A percentile compares a stretch with the other conserved stretches of the same genome.
Conservation (phyloP, 2,797 vertebrate genomes). For the Microcaecilia unicolor region DNA sequence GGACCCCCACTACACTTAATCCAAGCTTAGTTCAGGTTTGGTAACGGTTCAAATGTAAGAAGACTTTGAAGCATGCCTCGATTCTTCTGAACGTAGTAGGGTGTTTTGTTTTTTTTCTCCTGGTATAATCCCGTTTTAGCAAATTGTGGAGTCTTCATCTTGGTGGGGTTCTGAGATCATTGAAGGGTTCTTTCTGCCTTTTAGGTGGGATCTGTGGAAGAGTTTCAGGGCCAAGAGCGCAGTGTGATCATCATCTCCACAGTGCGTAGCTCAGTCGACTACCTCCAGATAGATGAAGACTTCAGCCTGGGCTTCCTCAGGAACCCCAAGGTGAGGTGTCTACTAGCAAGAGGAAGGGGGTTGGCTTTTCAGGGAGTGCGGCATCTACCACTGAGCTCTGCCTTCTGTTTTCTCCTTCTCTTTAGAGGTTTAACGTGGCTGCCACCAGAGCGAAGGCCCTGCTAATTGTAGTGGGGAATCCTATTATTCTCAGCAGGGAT, state of each 20-base stretch:
- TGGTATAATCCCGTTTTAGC: no score
- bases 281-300: constrained; percentile 52
- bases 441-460: constrained; percentile 84
- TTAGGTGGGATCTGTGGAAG: constrained; percentile 88
- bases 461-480: constrained; percentile 86
- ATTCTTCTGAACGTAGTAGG: no score
- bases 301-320: constrained; percentile 85
- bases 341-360: not conserved
- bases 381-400: not conserved
- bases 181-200: not conserved
- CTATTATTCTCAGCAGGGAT: constrained; percentile 64
- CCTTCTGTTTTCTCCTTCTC: not conserved
- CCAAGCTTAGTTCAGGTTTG: no score
- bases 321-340: constrained; percentile 72
- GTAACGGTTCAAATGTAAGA: no score
- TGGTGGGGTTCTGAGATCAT: no score
- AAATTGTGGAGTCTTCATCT: no score
- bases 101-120: no score
- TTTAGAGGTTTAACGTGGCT: constrained; percentile 92
- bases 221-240: constrained; percentile 92
- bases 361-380: no score
- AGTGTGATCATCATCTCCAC: constrained; percentile 78
- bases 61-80: no score
- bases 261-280: constrained; percentile 69
- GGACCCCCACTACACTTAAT: no score